Evolutionary conservation across 2,797 vertebrate genomes (phyloP), one percentile per base, ranked within the genome.

Genomic region (Zalophus californianus): DNA sequence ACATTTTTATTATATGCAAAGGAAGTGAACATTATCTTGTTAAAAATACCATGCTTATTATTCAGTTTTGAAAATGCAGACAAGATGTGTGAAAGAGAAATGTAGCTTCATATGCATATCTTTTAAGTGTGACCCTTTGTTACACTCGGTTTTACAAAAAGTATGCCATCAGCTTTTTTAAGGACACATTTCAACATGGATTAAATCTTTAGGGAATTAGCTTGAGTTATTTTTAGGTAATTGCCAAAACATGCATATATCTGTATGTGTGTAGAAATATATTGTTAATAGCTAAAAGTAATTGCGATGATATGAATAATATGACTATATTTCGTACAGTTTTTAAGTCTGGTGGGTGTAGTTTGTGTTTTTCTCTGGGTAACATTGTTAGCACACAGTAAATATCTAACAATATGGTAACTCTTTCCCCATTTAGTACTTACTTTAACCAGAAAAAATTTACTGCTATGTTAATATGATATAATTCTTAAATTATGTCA

Each of bases 21-120:
- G 41, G 92, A 97, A 97, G 12, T 90, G 1, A 97, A 97, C 85
- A 91, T 96, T 62, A 80, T 21, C 44, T 92, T 91, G 66, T 96
- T 96, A 83, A 96, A 97, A 98, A 97, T 89, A 91, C 56, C 92
- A 91, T 94, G 56, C 78, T 96, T 94, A 80, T 97, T 95, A 90
- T 97, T 97, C 58, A 90, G 20, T 72, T 96, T 93, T 68, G 68
- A 96, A 98, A 96, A 91, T 32, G 82, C 35, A 91, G n/a, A 16
- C 84, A 90, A 91, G 35, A 56, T 83, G 6, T 94, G 27, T 91
- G 68, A 77, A 87, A 83, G 78, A 93, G 54, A 96, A 97, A 73
- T 78, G 9, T 60, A 60, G 35, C 20, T 73, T 92, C 62, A 86
- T 56, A 64, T 92, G 73, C 56, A n/a, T 56, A 21, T 94, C 23